Percentiles rank a stretch among this genome's conserved stretches.
phyloP scores from a whole-genome alignment of 1,140 invertebrate species.

The Drosophila cardini region DNA sequence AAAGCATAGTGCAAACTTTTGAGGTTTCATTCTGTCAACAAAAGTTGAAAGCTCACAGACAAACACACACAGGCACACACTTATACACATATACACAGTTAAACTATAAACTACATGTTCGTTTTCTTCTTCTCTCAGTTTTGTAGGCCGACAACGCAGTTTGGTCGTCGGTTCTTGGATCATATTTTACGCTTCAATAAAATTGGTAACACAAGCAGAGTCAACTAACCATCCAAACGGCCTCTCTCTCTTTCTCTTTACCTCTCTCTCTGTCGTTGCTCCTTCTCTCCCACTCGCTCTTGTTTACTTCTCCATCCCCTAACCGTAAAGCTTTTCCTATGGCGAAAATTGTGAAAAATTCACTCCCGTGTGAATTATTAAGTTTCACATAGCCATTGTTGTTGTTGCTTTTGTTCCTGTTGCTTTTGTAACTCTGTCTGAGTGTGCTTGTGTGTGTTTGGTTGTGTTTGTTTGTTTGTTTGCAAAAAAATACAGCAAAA shows the following conservation, averaged over 20 bases:
- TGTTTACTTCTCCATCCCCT: neutral
- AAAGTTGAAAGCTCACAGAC: conserved; percentile 58
- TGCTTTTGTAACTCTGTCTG: conserved; percentile 40
- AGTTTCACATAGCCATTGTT: conserved; percentile 70
- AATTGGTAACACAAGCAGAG: conserved; percentile 60
- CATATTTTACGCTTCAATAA: conserved; percentile 82
- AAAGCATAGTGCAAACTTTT: conserved; percentile 75
- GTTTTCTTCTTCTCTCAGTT: neutral
- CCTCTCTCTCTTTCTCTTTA: neutral
- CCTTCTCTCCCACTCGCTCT: neutral
- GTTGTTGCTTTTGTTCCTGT: conserved; percentile 47
- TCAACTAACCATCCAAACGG: conserved; percentile 44
- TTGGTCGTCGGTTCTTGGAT: conserved; percentile 58
- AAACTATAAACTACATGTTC: neutral
- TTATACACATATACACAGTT: neutral
- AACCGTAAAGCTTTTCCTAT: conserved; percentile 14
- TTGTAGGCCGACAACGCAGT: conserved; percentile 36
- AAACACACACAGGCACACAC: conserved; percentile 7
- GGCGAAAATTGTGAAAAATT: conserved; percentile 78
- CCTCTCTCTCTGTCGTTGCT: neutral
- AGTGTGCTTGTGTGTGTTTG: conserved; percentile 27
- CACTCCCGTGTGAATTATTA: conserved; percentile 81
- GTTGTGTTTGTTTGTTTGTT: conserved; percentile 46
- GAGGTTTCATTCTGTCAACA: conserved; percentile 81
- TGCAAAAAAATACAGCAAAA: conserved; percentile 55